Percentiles rank a stretch among this genome's conserved stretches.
These are phyloP conservation scores for Sinodicranocentrus sp. DNA, from an alignment of 2,888 invertebrate genomes.

Conservation along the genomic window DNA sequence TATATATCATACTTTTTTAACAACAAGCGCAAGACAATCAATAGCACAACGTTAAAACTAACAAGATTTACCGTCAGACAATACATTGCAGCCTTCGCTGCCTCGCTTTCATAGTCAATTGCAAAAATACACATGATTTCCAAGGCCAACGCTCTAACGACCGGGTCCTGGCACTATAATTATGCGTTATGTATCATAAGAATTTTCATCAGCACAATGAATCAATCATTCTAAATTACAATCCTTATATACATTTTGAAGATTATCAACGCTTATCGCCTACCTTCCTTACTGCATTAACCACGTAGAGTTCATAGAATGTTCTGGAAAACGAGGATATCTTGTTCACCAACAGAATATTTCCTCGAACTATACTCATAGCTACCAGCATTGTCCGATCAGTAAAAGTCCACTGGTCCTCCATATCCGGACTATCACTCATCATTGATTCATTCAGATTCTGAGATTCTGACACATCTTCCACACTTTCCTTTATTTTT, in stretches of 20 bases:
- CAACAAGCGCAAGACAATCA: background rate
- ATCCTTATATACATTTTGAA: background rate
- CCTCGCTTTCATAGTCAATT: conserved; percentile 26
- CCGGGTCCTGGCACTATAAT: background rate
- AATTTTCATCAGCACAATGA: no score
- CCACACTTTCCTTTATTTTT: conserved; percentile 1
- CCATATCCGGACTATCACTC: conserved; percentile 4
- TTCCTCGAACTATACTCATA: conserved; percentile 22
- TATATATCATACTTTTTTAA: background rate
- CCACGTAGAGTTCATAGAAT: conserved; percentile 51
- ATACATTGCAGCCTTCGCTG: conserved; percentile 18
- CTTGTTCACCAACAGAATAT: conserved; percentile 9
- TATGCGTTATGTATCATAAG: background rate
- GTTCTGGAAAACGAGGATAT: conserved; percentile 37
- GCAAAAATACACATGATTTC: conserved; percentile 45
- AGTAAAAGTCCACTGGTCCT: conserved; percentile 45
- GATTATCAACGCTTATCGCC: background rate
- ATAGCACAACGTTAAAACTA: background rate
- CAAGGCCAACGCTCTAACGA: conserved; percentile 31
- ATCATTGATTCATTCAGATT: background rate
- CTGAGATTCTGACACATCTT: background rate
- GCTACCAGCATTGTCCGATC: conserved; percentile 46
- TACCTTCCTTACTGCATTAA: background rate
- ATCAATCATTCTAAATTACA: background rate
- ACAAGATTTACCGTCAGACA: conserved; percentile 32